These are phyloP conservation scores for Aphaenogaster ashmeadi DNA, from an alignment of 1,140 invertebrate species.

Conservation along the genomic window DNA sequence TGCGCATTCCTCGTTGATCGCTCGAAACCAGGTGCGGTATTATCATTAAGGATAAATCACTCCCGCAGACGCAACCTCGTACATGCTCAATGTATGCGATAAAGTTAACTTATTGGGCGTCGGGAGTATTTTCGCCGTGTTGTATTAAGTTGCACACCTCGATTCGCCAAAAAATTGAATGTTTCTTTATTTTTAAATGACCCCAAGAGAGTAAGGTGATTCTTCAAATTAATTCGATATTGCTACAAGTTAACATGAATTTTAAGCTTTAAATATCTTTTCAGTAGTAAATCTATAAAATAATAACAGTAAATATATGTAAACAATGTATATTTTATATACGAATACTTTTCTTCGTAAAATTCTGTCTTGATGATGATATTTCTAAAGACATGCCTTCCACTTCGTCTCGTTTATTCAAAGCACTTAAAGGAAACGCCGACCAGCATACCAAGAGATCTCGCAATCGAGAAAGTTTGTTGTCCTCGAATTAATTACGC, in stretches of 20 bases:
- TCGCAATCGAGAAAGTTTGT: constrained; percentile 44
- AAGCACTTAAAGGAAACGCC: constrained; percentile 21
- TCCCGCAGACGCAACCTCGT: constrained; percentile 65
- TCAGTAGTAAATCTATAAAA: not conserved
- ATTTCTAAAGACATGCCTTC: not conserved
- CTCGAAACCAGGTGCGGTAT: constrained; percentile 73
- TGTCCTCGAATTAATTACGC: constrained; percentile 63
- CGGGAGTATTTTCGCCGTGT: constrained; percentile 33
- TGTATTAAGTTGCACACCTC: constrained; percentile 27
- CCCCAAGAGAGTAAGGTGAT: not conserved
- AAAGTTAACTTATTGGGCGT: constrained; percentile 56
- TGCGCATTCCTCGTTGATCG: constrained; percentile 77
- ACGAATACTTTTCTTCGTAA: not conserved
- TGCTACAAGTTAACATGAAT: constrained; percentile 29
- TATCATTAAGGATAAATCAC: constrained; percentile 77
- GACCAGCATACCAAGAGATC: constrained; percentile 36
- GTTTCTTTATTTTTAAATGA: constrained; percentile 44
- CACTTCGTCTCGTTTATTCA: constrained; percentile 16
- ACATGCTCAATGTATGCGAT: constrained; percentile 65
- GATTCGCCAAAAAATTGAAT: constrained; percentile 32
- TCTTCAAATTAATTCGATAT: constrained; percentile 12
- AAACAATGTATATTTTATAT: not conserved
- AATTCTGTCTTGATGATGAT: not conserved
- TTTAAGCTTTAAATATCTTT: not conserved
- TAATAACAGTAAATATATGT: not conserved